phyloP scores from a whole-genome alignment of 2,888 invertebrate genomes.

The Lomographa bimaculata region DNA sequence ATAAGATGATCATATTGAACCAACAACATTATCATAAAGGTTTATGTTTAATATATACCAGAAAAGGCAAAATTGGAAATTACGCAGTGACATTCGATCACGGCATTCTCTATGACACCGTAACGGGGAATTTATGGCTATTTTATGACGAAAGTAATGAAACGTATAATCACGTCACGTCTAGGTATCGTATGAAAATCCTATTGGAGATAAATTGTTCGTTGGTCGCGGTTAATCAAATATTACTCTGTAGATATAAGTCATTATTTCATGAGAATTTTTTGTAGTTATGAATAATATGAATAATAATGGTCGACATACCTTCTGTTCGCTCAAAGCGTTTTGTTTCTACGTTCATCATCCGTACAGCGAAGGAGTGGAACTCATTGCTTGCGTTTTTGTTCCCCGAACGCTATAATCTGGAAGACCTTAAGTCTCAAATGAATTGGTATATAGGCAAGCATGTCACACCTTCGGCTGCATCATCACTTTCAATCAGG shows the following conservation, averaged over 20 bases:
- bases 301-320: too few species aligned
- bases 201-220: slow-evolving; percentile 36
- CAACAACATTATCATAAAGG: slow-evolving; percentile 2
- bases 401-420: too few species aligned
- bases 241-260: slow-evolving; percentile 1
- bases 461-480: too few species aligned
- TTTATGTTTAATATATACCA: slow-evolving; percentile 10
- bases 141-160: slow-evolving; percentile 61
- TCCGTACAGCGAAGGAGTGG: too few species aligned
- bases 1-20: slow-evolving; percentile 1
- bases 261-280: slow-evolving; percentile 2
- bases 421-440: too few species aligned
- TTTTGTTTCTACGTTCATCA: too few species aligned
- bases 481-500: too few species aligned
- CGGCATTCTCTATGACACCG: slow-evolving; percentile 36
- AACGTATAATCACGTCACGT: slow-evolving; percentile 49
- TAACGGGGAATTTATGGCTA: slow-evolving; percentile 51
- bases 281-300: too few species aligned
- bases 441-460: too few species aligned
- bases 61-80: slow-evolving; percentile 17
- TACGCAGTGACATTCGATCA: slow-evolving; percentile 41
- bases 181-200: slow-evolving; percentile 45
- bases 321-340: too few species aligned
- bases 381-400: too few species aligned
- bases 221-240: slow-evolving; percentile 8